Evolutionary conservation across 2,888 invertebrate genomes (phyloP).

Genomic region (Empis stercorea): DNA sequence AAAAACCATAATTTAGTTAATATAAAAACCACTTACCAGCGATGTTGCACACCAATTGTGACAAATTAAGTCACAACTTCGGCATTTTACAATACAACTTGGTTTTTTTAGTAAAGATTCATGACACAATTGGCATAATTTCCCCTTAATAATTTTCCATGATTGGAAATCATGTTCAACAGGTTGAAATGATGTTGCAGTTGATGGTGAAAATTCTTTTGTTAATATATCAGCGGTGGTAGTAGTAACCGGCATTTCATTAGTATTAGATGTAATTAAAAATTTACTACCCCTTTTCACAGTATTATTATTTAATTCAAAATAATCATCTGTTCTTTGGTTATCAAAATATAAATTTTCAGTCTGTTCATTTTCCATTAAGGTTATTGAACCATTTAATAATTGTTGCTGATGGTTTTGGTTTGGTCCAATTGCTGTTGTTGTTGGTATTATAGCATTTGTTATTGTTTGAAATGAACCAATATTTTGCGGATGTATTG

Average conservation of each 20-base stretch:
- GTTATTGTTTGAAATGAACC: constrained; percentile 12
- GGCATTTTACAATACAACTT: constrained; percentile 14
- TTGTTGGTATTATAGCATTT: background rate
- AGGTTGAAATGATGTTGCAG: background rate
- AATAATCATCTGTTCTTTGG: background rate
- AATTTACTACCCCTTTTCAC: background rate
- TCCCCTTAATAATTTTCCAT: constrained; percentile 15
- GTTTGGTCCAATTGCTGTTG: background rate
- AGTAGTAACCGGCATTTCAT: background rate
- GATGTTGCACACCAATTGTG: constrained; percentile 15
- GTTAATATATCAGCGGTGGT: background rate
- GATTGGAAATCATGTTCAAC: constrained; percentile 12
- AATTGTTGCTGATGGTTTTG: no score
- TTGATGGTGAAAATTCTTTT: background rate
- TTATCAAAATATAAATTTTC: background rate
- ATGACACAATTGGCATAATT: constrained; percentile 17
- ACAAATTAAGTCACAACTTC: constrained; percentile 15
- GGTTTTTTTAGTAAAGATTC: constrained; percentile 11
- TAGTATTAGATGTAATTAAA: background rate
- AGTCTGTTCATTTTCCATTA: constrained; percentile 4
- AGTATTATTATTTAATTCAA: background rate
- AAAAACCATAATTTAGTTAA: background rate
- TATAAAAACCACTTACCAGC: constrained; percentile 14
- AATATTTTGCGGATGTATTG: constrained; percentile 14
- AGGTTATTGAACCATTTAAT: no score